These are phyloP conservation scores for Amiota communis DNA, from an alignment of 2,888 invertebrate species.

Conservation along the genomic window DNA sequence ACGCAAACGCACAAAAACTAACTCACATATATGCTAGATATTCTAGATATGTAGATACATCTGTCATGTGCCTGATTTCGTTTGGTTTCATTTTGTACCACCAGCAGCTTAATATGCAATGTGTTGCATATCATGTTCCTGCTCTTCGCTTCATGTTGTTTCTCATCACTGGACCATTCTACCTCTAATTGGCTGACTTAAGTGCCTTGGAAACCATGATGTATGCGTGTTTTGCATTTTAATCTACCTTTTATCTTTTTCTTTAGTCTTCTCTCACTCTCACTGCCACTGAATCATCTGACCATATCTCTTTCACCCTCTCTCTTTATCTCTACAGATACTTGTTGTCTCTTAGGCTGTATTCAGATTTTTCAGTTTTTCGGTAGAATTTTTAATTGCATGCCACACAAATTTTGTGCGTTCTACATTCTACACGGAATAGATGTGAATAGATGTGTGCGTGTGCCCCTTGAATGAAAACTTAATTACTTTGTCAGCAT, in stretches of 20 bases:
- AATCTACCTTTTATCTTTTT: background rate
- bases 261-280: background rate
- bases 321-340: too few relatives aligned
- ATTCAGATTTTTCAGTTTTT: slow-evolving; percentile 7
- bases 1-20: too few relatives aligned
- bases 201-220: slow-evolving; percentile 46
- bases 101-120: too few relatives aligned
- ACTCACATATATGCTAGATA: too few relatives aligned
- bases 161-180: background rate
- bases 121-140: too few relatives aligned
- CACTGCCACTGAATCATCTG: too few relatives aligned
- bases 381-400: background rate
- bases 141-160: background rate
- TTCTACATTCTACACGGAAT: too few relatives aligned
- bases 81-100: slow-evolving; percentile 43
- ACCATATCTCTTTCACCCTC: too few relatives aligned
- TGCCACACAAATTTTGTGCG: background rate
- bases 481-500: slow-evolving; percentile 20
- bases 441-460: too few relatives aligned
- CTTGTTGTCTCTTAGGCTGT: too few relatives aligned
- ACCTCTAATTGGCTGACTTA: slow-evolving; percentile 60
- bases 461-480: background rate
- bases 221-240: slow-evolving; percentile 62
- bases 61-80: slow-evolving; percentile 31
- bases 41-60: too few relatives aligned